A percentile compares a stretch with the other conserved stretches of the same genome.
Evolutionary conservation across 2,888 invertebrate genomes (phyloP).

Genomic region (Lucinisca nassula): DNA sequence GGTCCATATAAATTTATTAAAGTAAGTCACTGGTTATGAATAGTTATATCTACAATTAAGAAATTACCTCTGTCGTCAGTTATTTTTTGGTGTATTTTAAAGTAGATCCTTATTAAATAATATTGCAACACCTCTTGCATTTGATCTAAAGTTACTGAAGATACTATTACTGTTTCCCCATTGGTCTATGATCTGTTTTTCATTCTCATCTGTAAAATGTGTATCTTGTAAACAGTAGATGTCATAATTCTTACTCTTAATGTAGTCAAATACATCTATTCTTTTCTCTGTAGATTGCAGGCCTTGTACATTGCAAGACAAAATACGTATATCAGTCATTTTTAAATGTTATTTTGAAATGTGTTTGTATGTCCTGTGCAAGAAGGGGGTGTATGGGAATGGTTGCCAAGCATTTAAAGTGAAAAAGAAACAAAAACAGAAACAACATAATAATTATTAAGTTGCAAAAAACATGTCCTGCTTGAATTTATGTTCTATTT

Average conservation of each 20-base stretch:
- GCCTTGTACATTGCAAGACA: not conserved
- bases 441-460: no score
- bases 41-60: not conserved
- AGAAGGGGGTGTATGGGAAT: no score
- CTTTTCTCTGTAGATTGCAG: not conserved
- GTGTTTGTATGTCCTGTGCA: no score
- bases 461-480: no score
- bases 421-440: no score
- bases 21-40: not conserved
- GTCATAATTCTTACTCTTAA: slow-evolving; percentile 1
- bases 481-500: no score
- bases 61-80: not conserved
- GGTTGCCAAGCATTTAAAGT: no score
- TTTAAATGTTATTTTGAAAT: no score
- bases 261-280: slow-evolving; percentile 15
- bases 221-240: slow-evolving; percentile 25
- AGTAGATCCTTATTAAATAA: slow-evolving; percentile 21
- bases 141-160: not conserved
- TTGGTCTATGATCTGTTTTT: not conserved
- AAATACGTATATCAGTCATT: not conserved
- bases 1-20: not conserved
- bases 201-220: slow-evolving; percentile 2
- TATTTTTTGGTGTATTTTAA: not conserved
- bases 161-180: slow-evolving; percentile 13
- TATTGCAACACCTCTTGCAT: slow-evolving; percentile 14